Conservation (phyloP, 2,113 vertebrate species). For the Brachyhypopomus gauderio region DNA sequence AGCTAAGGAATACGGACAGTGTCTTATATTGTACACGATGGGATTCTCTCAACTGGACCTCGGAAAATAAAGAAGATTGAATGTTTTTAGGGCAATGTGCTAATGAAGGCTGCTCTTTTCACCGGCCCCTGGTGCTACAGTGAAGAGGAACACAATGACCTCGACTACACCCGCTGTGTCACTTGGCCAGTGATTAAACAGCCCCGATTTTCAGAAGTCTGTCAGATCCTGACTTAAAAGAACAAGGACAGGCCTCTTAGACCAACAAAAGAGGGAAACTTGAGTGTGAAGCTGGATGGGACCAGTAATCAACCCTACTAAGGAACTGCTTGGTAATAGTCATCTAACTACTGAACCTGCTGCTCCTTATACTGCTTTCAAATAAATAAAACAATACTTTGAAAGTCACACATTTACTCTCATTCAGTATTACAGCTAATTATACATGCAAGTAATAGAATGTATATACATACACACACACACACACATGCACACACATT, state of each 20-base stretch:
- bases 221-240: neutral
- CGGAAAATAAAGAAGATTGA: neutral
- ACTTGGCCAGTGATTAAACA: conserved; percentile 28
- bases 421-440: too few species aligned
- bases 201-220: neutral
- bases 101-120: conserved; percentile 13
- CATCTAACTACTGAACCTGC: too few species aligned
- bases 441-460: too few species aligned
- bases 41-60: neutral
- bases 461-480: too few species aligned
- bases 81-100: neutral
- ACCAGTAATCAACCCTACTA: neutral
- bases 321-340: neutral
- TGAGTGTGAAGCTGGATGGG: neutral
- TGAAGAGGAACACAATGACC: conserved; percentile 21
- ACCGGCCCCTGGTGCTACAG: conserved; percentile 28
- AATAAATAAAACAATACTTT: too few species aligned
- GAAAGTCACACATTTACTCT: too few species aligned
- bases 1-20: neutral
- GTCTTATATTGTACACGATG: neutral
- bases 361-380: too few species aligned
- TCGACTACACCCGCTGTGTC: conserved; percentile 25
- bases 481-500: too few species aligned
- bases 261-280: conserved; percentile 4
- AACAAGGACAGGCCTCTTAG: neutral